These are phyloP conservation scores for Phaedon cochleariae DNA, from an alignment of 2,888 invertebrate species.

Conservation along the genomic window DNA sequence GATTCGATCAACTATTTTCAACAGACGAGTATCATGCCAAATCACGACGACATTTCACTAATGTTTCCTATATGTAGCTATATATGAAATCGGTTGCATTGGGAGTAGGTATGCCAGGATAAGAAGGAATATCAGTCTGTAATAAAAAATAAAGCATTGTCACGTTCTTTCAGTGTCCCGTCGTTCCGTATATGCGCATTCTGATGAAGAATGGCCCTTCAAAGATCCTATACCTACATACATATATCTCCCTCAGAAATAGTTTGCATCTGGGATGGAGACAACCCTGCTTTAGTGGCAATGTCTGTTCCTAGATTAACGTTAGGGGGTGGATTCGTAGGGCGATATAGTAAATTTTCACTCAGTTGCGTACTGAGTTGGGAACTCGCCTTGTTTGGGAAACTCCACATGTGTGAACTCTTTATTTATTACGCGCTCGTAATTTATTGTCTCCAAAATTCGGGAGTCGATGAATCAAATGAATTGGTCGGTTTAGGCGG, in stretches of 20 bases:
- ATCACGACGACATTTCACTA: too few relatives aligned
- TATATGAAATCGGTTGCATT: too few relatives aligned
- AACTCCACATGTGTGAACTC: slow-evolving; percentile 47
- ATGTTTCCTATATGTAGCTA: too few relatives aligned
- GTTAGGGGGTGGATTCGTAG: slow-evolving; percentile 33
- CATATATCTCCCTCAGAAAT: slow-evolving; percentile 30
- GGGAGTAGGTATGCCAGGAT: too few relatives aligned
- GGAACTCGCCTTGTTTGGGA: slow-evolving; percentile 38
- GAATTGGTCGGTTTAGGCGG: slow-evolving; percentile 29
- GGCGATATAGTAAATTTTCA: slow-evolving; percentile 36
- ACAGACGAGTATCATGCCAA: too few relatives aligned
- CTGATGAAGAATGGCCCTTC: slow-evolving; percentile 25
- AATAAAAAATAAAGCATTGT: too few relatives aligned
- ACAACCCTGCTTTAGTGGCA: slow-evolving; percentile 29
- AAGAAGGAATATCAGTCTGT: too few relatives aligned
- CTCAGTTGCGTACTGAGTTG: slow-evolving; percentile 33
- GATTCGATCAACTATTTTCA: too few relatives aligned
- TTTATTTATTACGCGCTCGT: slow-evolving; percentile 46
- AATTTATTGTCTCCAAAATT: slow-evolving; percentile 47
- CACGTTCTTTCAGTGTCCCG: too few relatives aligned
- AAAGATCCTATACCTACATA: slow-evolving; percentile 7
- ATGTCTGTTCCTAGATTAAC: slow-evolving; percentile 33
- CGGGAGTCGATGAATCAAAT: slow-evolving; percentile 43
- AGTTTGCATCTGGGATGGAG: slow-evolving; percentile 29
- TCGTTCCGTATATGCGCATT: background rate